Evolutionary conservation across 2,113 vertebrate species (phyloP).

Genomic region (Dipodomys merriami): DNA sequence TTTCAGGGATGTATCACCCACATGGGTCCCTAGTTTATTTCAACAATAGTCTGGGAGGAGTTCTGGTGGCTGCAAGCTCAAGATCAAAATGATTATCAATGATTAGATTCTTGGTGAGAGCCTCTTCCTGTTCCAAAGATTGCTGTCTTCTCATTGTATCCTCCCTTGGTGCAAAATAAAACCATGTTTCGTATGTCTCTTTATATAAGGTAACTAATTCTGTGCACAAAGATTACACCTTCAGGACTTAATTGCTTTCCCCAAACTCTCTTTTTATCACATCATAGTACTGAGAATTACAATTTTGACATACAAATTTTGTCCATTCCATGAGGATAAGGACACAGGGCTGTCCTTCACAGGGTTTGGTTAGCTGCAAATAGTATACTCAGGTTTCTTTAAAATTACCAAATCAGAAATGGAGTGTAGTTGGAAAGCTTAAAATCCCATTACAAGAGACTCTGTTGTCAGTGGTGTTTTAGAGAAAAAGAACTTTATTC

Average conservation of each 20-base stretch:
- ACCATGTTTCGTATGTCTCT: not conserved
- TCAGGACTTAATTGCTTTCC: not conserved
- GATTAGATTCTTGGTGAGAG: not conserved
- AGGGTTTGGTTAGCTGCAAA: not conserved
- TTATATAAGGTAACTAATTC: not conserved
- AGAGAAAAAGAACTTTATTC: not conserved
- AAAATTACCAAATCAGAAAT: not conserved
- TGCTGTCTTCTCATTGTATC: not conserved
- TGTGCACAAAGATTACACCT: not conserved
- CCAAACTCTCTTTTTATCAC: rapidly evolving
- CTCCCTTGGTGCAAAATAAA: not conserved
- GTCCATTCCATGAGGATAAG: not conserved
- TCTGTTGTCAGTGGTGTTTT: rapidly evolving
- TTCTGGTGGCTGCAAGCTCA: not conserved
- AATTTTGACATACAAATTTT: not conserved
- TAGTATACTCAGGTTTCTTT: not conserved
- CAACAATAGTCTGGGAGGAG: not conserved
- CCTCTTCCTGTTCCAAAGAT: rapidly evolving
- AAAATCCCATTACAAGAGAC: too few relatives aligned
- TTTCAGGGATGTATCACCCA: not conserved
- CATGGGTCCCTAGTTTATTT: constrained; percentile 2
- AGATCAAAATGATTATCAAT: not conserved
- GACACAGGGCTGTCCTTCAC: not conserved
- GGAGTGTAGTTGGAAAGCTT: not conserved
- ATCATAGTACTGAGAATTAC: not conserved